Evolutionary conservation across 1,140 invertebrate species (phyloP), one percentile per base, ranked within the genome.

Genomic region (Eupristina koningsbergeri): DNA sequence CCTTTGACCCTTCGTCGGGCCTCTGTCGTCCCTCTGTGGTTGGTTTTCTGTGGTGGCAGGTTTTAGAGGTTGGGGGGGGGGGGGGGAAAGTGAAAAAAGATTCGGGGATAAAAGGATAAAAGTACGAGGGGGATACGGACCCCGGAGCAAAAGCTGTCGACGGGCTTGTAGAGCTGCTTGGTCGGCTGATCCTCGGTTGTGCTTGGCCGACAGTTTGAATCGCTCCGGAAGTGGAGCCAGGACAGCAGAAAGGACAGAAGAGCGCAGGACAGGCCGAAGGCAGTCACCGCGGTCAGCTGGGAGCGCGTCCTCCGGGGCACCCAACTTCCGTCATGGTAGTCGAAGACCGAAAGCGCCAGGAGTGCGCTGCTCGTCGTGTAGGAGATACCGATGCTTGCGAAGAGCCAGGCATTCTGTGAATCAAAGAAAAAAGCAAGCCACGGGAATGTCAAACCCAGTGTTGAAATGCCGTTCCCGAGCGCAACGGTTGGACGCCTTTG

Each of bases 331-430:
- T 89, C 90, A 34, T 91, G 88, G 69, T 93, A 93, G 83, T 92
- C 92, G 89, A 91, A 89, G 81, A 93, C 87, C 34, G 92, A 90
- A 50, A 88, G 89, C 85, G 89, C 89, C 82, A 93, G 75, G 83
- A 93, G 87, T 11, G 87, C 88, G 83, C 92, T 92, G 83, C 91
- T 88, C 22, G 89, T 86, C 36, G 89, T 87, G 80, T 92, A 93
- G 29, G 90, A 91, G 19, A 92, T 76, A 80, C 92, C 92, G 58
- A 93, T 89, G 63, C 91, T 90, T 81, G 89, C 89, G 86, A 92
- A 93, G 84, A 92, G 87, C 90, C 91, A 92, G 86, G 91, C 89
- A 87, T 93, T 93, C 92, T 93, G 85, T 61, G 85, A 88, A 86
- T 9, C 67, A n/a, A 41, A 6, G 22, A n/a, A 41, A 71, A 41